Conservation (phyloP, 2,797 vertebrate genomes). For the Numenius phaeopus region DNA sequence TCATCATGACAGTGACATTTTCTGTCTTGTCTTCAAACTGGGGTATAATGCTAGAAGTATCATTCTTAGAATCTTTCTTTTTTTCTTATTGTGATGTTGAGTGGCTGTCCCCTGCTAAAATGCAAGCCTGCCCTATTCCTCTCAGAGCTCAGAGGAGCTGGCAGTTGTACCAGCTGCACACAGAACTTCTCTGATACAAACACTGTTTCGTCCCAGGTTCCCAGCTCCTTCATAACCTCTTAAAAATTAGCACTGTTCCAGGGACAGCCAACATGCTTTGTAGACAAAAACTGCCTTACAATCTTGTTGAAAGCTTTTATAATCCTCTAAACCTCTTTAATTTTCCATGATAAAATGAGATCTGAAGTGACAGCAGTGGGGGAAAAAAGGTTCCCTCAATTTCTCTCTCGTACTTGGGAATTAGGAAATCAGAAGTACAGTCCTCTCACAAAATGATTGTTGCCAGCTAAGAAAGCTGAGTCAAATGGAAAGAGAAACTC, state of each 20-base stretch:
- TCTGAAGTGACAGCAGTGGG: neutral
- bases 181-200: slow-evolving; percentile 11
- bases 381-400: neutral
- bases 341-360: slow-evolving; percentile 11
- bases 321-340: neutral
- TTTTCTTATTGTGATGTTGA: neutral
- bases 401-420: neutral
- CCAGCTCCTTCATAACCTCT: slow-evolving; percentile 47
- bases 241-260: slow-evolving; percentile 23
- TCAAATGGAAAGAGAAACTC: slow-evolving; percentile 12
- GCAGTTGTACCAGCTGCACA: neutral
- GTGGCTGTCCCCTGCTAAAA: neutral
- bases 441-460: neutral
- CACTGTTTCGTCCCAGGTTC: neutral
- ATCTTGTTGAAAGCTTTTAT: slow-evolving; percentile 30
- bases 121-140: neutral
- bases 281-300: neutral
- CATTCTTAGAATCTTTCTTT: neutral
- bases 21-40: neutral
- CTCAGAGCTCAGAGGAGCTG: neutral
- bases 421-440: neutral
- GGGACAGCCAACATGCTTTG: slow-evolving; percentile 1
- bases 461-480: neutral
- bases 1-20: neutral
- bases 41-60: neutral